A percentile compares a stretch with the other conserved stretches of the same genome.
phyloP scores from a whole-genome alignment of 30 jellyfish, hydroid and myxozoan genomes.

The Phacellophora camtschatica region DNA sequence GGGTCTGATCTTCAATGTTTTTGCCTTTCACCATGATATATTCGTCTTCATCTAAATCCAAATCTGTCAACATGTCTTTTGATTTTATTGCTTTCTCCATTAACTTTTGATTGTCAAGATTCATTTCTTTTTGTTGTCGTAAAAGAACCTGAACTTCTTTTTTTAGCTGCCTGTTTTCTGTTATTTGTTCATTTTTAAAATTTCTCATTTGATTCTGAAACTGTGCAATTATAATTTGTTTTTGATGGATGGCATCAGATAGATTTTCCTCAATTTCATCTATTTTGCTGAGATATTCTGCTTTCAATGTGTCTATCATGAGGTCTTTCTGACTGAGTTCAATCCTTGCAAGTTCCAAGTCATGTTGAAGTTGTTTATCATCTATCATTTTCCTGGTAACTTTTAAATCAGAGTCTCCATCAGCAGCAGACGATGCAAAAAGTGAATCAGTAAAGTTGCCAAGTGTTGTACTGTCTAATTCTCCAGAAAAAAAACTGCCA shows the following conservation, averaged over 20 bases:
- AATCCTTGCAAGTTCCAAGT: constrained; percentile 67
- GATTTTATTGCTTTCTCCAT: constrained; percentile 24
- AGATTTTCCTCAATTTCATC: constrained; percentile 86
- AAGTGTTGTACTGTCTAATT: constrained; percentile 5
- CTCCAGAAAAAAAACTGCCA: not conserved
- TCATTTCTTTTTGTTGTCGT: constrained; percentile 26
- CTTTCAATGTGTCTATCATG: constrained; percentile 81
- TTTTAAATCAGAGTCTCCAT: constrained; percentile 23
- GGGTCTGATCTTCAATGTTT: constrained; percentile 45
- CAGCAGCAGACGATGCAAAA: not conserved
- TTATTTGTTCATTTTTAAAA: not conserved
- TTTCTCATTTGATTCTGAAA: constrained; percentile 46
- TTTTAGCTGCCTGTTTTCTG: constrained; percentile 33
- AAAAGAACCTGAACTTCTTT: constrained; percentile 48
- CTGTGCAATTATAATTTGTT: constrained; percentile 63
- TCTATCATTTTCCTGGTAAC: constrained; percentile 68
- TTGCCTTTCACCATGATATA: constrained; percentile 63
- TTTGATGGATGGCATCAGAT: constrained; percentile 74
- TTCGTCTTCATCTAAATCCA: constrained; percentile 66
- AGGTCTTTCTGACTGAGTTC: constrained; percentile 77
- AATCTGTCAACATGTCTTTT: constrained; percentile 12
- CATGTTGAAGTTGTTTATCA: constrained; percentile 78
- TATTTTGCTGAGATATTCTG: constrained; percentile 64
- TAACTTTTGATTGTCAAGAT: constrained; percentile 17
- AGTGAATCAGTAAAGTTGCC: not conserved